Conservation (phyloP, 2,113 vertebrate species). For the Cynocephalus volans region DNA sequence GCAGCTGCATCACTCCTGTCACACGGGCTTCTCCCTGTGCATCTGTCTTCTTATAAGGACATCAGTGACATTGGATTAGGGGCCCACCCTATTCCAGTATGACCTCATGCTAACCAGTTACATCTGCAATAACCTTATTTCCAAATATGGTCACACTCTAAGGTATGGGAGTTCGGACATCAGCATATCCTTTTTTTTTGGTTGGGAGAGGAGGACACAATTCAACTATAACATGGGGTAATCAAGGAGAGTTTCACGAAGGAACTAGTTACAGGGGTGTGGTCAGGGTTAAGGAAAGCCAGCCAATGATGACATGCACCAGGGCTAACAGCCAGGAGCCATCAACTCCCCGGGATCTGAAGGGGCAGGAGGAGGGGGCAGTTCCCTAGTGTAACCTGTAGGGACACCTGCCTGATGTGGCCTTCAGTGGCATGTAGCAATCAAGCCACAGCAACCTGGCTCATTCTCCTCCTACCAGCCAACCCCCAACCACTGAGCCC, state of each 20-base stretch:
- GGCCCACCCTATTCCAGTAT: no score
- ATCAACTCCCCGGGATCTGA: neutral
- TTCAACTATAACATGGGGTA: neutral
- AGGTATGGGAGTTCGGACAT: neutral
- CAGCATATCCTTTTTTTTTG: neutral
- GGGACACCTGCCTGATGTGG: neutral
- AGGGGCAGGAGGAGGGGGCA: neutral
- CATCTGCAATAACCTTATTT: neutral
- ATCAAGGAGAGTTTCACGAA: neutral
- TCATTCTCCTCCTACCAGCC: neutral
- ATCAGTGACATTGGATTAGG: neutral
- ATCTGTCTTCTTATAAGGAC: neutral
- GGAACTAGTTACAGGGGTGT: neutral
- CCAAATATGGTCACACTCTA: neutral
- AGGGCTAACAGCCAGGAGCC: neutral
- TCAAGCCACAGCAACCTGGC: neutral
- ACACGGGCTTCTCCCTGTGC: neutral
- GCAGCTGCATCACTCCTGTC: accelerated
- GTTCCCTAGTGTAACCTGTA: neutral
- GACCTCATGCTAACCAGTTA: neutral
- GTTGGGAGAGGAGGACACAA: neutral
- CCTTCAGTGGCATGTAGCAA: neutral
- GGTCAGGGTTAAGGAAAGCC: neutral
- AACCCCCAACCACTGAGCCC: neutral
- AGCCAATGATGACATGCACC: neutral